Percentiles rank a stretch among this genome's conserved stretches.
These are phyloP conservation scores for Neofelis nebulosa DNA, from an alignment of 2,113 vertebrate species.

Conservation along the genomic window DNA sequence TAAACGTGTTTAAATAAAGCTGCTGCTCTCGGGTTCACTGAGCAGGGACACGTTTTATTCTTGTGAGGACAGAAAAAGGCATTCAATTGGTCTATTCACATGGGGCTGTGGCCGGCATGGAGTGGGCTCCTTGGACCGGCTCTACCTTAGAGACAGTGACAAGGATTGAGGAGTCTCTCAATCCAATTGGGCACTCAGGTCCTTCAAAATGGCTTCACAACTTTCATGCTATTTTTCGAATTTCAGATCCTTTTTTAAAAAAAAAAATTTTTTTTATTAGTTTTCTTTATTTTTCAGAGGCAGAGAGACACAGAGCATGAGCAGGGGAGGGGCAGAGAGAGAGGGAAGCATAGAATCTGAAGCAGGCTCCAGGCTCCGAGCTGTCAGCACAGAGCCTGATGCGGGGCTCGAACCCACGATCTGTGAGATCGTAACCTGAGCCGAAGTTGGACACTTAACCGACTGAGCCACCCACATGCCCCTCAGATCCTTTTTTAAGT, in stretches of 20 bases:
- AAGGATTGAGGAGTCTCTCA: fast-evolving
- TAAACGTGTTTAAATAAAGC: slow-evolving; percentile 60
- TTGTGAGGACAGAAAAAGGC: slow-evolving; percentile 58
- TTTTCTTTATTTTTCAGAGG: no score
- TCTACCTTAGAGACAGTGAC: background rate
- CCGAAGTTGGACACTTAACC: no score
- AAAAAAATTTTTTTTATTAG: no score
- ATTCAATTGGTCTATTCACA: slow-evolving; percentile 60
- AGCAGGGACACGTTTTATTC: slow-evolving; percentile 66
- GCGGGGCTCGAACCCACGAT: no score
- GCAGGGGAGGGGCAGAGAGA: no score
- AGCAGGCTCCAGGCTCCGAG: no score
- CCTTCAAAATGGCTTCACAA: background rate
- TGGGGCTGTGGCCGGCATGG: background rate
- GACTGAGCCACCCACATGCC: no score
- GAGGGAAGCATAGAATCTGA: no score
- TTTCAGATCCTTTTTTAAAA: background rate
- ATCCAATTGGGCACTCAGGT: fast-evolving
- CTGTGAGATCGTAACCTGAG: no score
- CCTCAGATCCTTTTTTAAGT: background rate
- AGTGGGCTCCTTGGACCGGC: background rate
- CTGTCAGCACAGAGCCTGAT: no score
- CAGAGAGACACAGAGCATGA: no score
- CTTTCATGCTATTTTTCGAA: background rate
- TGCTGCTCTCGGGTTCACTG: slow-evolving; percentile 63